Evolutionary conservation across 2,888 invertebrate species (phyloP), one percentile per base, ranked within the genome.

Genomic region (Microdon myrmicae): DNA sequence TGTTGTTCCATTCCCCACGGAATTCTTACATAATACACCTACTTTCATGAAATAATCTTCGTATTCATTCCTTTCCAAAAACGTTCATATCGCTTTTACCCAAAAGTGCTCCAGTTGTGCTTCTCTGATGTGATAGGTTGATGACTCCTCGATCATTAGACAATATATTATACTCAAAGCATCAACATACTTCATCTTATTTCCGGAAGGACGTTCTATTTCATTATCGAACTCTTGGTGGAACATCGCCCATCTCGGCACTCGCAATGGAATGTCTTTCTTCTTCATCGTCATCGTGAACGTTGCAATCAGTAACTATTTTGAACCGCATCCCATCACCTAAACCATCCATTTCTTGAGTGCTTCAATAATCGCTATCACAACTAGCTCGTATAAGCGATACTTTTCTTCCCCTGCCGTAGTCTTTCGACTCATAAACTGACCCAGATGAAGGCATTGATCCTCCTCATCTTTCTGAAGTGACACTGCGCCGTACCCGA

Each of bases 201-300:
- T 13, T 2, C 31, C 44, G 1, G 37, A 28, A 16, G 44, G 17
- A 16, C 55, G 54, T 29, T 54, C 54, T 2, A 55, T 43, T 2
- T 22, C 19, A 23, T 47, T 47, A 3, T 47, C 10, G 28, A 41
- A 54, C 7, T 60, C 41, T 19, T 59, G 45, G 8, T 47, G 17
- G 25, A 37, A 31, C 28, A 53, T 22, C 2, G 59, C 59, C 51
- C 45, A 61, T 8, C 37, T 7, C 1, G 43, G 20, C 7, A 49
- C 39, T 39, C 25, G 51, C 5, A 37, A 14, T 8, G 48, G 32
- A 2, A 60, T 6, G 31, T 70, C 68, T 25, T 45, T 67, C 31
- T 76, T 76, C 1, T 66, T 25, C 70, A 74, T 70, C 0, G 72
- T 73, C 51, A 56, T 69, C 20, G 70, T 44, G 37, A 76, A 73